Base-by-base conservation (phyloP, 2,888 invertebrate species). In the Callosobruchus maculatus region DNA sequence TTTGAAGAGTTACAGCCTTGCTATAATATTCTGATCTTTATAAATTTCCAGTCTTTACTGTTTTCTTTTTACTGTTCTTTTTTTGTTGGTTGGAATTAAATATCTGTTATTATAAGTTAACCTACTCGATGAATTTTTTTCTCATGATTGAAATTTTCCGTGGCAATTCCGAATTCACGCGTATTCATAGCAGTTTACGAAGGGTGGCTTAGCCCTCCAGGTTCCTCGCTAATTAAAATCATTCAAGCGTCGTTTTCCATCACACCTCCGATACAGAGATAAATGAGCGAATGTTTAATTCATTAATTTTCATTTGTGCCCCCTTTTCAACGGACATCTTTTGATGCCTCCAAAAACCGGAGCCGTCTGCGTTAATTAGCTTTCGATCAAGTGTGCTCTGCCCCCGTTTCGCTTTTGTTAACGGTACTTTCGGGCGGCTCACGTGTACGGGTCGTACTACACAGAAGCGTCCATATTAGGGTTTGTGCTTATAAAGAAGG, bases 221-320 rank as follows among this genome's bases (percentile, higher is more conserved):
- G 49, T 49, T 49, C 49, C 18, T 1, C 49, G 49, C 13, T 49
- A 49, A 49, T 49, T 49, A 49, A 49, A 49, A 49, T 49, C 49
- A 49, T 49, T 49, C 49, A 13, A 49, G 49, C 49, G 49, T 49
- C 49, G 49, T 49, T 49, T 49, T 49, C 49, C 49, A 49, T 49
- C 49, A 49, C 49, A 49, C 49, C 49, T 49, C 49, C 49, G 13
- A 49, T 49, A 49, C 49, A 49, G 49, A 49, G 49, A 49, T 49
- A 49, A 49, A 49, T 49, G 49, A 49, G 5, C 49, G 49, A 7
- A 49, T 49, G 49, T 77, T 80, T 80, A 83, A 83, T 84, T 82
- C 80, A 86, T 86, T 85, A 86, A 85, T 86, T 85, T 85, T 81
- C 85, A 85, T 86, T 85, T 80, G 80, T 79, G 84, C 81, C 81